Conservation (phyloP, 2,113 vertebrate genomes). For the Ginglymostoma cirratum region DNA sequence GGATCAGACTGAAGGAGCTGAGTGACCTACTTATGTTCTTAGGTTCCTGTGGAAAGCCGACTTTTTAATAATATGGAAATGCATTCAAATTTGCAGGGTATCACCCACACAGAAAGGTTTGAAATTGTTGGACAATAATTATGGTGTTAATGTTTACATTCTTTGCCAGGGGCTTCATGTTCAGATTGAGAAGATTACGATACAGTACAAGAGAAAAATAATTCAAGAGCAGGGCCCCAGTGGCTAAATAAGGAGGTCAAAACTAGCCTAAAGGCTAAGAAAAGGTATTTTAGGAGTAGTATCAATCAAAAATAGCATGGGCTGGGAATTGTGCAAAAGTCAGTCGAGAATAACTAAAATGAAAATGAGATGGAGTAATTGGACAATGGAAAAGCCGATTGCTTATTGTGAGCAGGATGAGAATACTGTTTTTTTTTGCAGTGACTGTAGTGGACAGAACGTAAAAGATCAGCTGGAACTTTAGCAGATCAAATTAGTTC, state of each 20-base stretch:
- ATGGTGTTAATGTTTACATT: not conserved
- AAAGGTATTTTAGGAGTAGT: not conserved
- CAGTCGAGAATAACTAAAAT: conserved; percentile 29
- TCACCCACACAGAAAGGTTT: not conserved
- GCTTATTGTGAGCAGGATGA: not conserved
- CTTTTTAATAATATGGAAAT: not conserved
- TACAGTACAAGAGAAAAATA: not conserved
- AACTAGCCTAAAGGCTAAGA: conserved; percentile 23
- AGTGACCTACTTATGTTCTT: not conserved
- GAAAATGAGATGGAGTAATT: conserved; percentile 15
- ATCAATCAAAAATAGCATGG: not conserved
- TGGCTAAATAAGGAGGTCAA: conserved; percentile 34
- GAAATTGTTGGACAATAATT: not conserved
- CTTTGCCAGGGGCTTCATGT: not conserved
- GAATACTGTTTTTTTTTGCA: not conserved
- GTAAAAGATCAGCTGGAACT: not conserved
- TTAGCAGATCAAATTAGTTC: not conserved
- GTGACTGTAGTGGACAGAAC: not conserved
- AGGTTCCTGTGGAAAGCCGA: not conserved
- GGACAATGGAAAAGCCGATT: not conserved
- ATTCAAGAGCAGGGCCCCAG: not conserved
- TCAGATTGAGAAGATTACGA: not conserved
- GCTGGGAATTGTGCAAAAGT: conserved; percentile 17
- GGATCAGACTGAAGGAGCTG: not conserved
- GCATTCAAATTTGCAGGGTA: not conserved